phyloP scores from a whole-genome alignment of 2,888 invertebrate species.

The Temnothorax rugatulus region DNA sequence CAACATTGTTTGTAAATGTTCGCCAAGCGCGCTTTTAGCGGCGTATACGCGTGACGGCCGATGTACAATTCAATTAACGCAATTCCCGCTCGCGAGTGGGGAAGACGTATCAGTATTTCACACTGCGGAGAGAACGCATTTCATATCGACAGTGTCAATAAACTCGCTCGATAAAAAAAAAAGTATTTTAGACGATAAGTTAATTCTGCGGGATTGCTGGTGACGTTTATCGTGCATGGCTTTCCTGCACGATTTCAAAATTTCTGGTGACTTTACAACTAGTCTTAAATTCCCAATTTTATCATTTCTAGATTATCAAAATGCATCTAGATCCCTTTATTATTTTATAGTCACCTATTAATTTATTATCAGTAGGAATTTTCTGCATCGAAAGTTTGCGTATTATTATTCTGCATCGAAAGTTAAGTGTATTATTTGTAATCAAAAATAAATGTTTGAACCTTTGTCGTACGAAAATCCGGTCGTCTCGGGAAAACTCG shows the following conservation, averaged over 20 bases:
- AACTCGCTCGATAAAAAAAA: constrained; percentile 30
- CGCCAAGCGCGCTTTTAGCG: constrained; percentile 41
- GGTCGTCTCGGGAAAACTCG: not conserved
- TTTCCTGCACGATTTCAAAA: not conserved
- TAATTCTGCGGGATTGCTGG: constrained; percentile 27
- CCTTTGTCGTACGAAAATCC: not conserved
- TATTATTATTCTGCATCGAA: not conserved
- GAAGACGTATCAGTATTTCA: constrained; percentile 51
- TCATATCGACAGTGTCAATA: constrained; percentile 52
- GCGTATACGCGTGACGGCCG: constrained; percentile 40
- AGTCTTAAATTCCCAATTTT: not conserved
- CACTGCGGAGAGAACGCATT: constrained; percentile 10
- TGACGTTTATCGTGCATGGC: constrained; percentile 14
- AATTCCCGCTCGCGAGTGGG: constrained; percentile 45
- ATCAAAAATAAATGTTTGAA: not conserved
- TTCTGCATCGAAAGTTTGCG: not conserved
- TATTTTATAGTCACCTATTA: not conserved
- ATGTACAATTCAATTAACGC: constrained; percentile 62
- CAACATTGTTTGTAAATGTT: constrained; percentile 55
- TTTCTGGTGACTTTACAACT: not conserved
- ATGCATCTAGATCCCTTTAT: not conserved
- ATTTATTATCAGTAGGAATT: not conserved
- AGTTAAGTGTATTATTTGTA: not conserved
- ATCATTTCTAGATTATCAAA: not conserved
- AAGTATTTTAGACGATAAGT: not conserved